phyloP scores from a whole-genome alignment of 2,888 invertebrate genomes.

The Tetranychus truncatus region DNA sequence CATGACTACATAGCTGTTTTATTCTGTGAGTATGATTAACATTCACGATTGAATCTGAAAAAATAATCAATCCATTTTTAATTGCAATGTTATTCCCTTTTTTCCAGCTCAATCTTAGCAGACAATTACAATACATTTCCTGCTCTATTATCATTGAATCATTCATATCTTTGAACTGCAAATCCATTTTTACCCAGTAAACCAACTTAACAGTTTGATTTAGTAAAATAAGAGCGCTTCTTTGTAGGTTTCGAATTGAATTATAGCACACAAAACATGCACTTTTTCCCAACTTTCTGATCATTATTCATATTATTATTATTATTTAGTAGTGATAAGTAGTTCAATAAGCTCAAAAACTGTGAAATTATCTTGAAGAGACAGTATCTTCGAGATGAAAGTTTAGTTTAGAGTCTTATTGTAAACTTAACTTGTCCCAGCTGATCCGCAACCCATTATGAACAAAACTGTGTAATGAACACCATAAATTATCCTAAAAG shows the following conservation, averaged over 20 bases:
- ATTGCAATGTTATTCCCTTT: not conserved
- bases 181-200: no score
- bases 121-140: no score
- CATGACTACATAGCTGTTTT: constrained; percentile 77
- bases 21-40: constrained; percentile 53
- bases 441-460: not conserved
- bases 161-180: no score
- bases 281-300: not conserved
- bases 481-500: no score
- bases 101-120: not conserved
- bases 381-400: no score
- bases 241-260: not conserved
- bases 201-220: not conserved
- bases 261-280: not conserved
- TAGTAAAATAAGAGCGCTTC: not conserved
- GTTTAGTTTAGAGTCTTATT: no score
- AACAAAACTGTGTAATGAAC: not conserved
- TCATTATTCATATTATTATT: not conserved
- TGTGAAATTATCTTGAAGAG: no score
- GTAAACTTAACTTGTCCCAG: no score
- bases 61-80: not conserved
- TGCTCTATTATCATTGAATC: no score
- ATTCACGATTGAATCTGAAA: not conserved
- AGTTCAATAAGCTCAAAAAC: no score
- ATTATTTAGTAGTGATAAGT: no score